These are phyloP conservation scores for Drosophila mettleri DNA, from an alignment of 2,888 invertebrate species.

Conservation along the genomic window DNA sequence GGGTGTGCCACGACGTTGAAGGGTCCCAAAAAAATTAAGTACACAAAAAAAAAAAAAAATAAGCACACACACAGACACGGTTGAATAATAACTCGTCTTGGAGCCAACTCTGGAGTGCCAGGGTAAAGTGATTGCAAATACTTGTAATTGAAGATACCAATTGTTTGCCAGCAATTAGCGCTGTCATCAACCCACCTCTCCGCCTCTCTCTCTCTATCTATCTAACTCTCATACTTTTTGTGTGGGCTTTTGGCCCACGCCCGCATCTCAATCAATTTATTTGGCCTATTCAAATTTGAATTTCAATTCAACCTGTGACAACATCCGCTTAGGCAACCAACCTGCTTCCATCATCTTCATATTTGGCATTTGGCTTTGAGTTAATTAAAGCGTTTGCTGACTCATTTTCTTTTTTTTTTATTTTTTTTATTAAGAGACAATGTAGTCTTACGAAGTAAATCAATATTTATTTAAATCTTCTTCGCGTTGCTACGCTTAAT, in stretches of 20 bases:
- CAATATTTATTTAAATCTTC: conserved; percentile 25
- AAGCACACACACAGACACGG: conserved; percentile 35
- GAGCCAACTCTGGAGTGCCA: conserved; percentile 28
- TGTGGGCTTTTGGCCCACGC: conserved; percentile 43
- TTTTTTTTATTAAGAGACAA: conserved; percentile 1
- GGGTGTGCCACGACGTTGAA: conserved; percentile 33
- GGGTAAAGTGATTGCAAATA: conserved; percentile 65
- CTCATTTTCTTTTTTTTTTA: conserved; percentile 17
- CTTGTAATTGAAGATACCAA: conserved; percentile 72
- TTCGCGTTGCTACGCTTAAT: background rate
- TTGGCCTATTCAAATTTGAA: conserved; percentile 32
- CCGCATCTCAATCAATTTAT: conserved; percentile 40
- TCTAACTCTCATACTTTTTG: conserved; percentile 7
- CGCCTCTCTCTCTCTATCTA: background rate
- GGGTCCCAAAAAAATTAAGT: background rate
- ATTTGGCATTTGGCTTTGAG: conserved; percentile 28
- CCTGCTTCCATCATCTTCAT: conserved; percentile 21
- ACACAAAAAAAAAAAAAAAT: conserved; percentile 16
- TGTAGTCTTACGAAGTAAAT: background rate
- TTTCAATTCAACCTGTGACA: conserved; percentile 24
- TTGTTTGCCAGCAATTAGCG: conserved; percentile 72
- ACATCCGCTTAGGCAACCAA: conserved; percentile 61
- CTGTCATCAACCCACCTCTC: conserved; percentile 4
- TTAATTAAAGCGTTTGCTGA: conserved; percentile 26
- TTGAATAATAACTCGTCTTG: conserved; percentile 33